Conservation (phyloP, 2,113 vertebrate genomes). For the Apteryx mantelli region DNA sequence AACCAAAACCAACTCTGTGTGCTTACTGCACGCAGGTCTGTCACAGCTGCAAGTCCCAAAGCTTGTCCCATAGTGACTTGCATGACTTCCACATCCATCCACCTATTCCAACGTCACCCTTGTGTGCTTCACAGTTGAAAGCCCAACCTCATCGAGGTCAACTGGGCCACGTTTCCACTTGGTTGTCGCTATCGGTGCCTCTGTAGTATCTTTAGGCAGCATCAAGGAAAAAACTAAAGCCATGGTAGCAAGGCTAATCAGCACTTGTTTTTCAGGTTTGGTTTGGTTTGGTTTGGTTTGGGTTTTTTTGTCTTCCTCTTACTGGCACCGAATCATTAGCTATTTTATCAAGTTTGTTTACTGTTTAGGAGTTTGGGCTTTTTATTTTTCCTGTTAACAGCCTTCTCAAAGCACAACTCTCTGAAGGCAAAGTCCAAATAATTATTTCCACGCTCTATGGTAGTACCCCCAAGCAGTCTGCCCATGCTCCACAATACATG, state of each 20-base stretch:
- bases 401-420: background rate
- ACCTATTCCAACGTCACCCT: accelerated
- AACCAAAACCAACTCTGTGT: accelerated
- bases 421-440: background rate
- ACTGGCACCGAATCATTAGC: background rate
- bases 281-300: too few species aligned
- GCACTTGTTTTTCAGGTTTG: accelerated
- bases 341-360: background rate
- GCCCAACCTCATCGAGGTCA: background rate
- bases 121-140: accelerated
- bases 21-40: background rate
- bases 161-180: accelerated
- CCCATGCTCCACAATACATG: accelerated
- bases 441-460: background rate
- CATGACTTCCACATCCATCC: background rate
- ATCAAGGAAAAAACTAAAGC: accelerated
- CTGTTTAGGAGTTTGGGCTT: background rate
- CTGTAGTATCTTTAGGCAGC: accelerated
- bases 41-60: background rate
- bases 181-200: accelerated
- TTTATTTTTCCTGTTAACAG: background rate
- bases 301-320: background rate
- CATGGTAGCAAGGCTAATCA: background rate
- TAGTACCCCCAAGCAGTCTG: background rate
- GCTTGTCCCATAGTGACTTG: background rate